These are phyloP conservation scores for Sander vitreus DNA, from an alignment of 2,113 vertebrate species.

Conservation along the genomic window DNA sequence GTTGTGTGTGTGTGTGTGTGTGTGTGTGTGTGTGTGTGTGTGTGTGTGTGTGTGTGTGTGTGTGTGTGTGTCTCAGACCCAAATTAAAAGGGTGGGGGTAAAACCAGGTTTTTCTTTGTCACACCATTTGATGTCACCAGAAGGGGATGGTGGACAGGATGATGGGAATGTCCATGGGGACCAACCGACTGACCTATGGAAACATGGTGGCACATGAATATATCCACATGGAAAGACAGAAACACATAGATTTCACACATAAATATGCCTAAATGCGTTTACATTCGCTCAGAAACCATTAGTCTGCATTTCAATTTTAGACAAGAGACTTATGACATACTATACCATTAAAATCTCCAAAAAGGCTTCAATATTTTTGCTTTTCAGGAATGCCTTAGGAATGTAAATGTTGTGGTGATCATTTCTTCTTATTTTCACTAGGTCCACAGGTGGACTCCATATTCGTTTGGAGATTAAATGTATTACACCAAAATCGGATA, in stretches of 20 bases:
- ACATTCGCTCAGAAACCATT: neutral
- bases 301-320: neutral
- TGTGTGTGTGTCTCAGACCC: neutral
- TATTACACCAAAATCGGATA: neutral
- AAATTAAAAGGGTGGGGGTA: conserved; percentile 28
- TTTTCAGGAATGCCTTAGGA: neutral
- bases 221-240: conserved; percentile 19
- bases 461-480: neutral
- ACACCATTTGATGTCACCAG: conserved; percentile 43
- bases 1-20: conserved; percentile 13
- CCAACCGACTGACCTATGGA: conserved; percentile 26
- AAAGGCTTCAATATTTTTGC: neutral
- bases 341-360: neutral
- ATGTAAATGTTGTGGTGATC: neutral
- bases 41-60: neutral
- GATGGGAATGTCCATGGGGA: conserved; percentile 62
- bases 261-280: neutral
- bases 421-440: neutral
- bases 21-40: conserved; percentile 15
- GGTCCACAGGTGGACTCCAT: neutral
- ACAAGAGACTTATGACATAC: neutral
- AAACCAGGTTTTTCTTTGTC: conserved; percentile 63
- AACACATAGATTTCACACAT: conserved; percentile 27
- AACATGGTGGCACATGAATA: neutral
- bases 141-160: conserved; percentile 40